Evolutionary conservation across 1,140 invertebrate species (phyloP), one percentile per base, ranked within the genome.

Genomic region (Drosophila seguyi): DNA sequence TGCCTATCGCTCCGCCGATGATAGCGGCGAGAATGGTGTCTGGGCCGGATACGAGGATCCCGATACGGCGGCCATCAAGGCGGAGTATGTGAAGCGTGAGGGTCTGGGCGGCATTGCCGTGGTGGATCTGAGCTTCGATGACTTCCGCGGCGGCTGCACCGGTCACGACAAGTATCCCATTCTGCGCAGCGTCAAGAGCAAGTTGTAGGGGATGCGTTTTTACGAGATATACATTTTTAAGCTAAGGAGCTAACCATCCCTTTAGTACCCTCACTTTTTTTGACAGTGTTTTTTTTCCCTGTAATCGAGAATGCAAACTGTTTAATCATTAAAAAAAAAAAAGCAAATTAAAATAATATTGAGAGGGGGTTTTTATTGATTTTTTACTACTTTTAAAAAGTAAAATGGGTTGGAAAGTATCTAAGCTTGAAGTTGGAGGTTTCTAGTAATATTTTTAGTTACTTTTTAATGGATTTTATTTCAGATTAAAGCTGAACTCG

Each of bases 31-130:
- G 13, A 95, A 95, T 7, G 96, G 97, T 14, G 94, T 98, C 48
- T 99, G 98, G 98, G 96, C 98, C 0, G 96, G 96, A 39, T 99
- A 97, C 88, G 98, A 99, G 87, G 97, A 99, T 92, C 95, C 96
- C 0, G 96, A 97, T 55, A 97, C 97, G 1, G 96, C 97, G 44
- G 95, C 95, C 38, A 95, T 96, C 61, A 99, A 99, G 91, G 96
- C 97, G 1, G 91, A 94, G 5, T 98, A 96, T 79, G 96, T 95
- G 6, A 94, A 96, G 79, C 94, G 94, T 3, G 96, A 96, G 83
- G 95, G 95, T 25, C 94, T 97, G 4, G 97, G 97, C 22, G 97
- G 97, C 36, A 94, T 97, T 2, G 97, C 97, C 13, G 93, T 98
- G 5, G 94, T 95, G 48, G 97, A 98, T 66, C 92, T 98, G 3